Percentiles rank a stretch among this genome's conserved stretches.
phyloP scores from a whole-genome alignment of 1,140 invertebrate genomes.

The Listronotus bonariensis region DNA sequence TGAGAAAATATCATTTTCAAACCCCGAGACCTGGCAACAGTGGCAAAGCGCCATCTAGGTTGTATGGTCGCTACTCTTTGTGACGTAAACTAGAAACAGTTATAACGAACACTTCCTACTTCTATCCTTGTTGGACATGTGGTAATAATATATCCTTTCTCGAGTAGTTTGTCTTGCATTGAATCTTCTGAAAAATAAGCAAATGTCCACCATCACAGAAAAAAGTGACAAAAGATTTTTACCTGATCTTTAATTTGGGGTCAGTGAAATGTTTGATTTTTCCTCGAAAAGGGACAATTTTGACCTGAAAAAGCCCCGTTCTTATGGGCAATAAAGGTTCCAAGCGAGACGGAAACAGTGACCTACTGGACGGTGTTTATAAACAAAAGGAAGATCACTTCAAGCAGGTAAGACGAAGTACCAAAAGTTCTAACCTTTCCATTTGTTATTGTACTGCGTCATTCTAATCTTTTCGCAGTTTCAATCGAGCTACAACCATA shows the following conservation, averaged over 20 bases:
- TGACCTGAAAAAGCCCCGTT: constrained; percentile 27
- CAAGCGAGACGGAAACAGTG: constrained; percentile 29
- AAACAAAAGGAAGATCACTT: constrained; percentile 40
- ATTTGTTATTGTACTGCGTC: constrained; percentile 43
- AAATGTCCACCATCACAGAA: constrained; percentile 20
- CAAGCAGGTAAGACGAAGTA: constrained; percentile 38
- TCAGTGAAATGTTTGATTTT: constrained; percentile 46
- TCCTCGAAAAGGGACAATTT: constrained; percentile 25
- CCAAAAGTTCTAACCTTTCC: constrained; percentile 33
- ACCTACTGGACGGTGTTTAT: constrained; percentile 40
- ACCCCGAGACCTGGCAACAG: no score
- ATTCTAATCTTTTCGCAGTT: constrained; percentile 34
- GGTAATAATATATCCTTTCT: background rate
- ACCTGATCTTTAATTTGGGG: constrained; percentile 42
- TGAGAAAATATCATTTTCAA: no score
- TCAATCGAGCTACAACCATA: constrained; percentile 24
- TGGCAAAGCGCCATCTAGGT: no score
- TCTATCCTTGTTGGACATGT: background rate
- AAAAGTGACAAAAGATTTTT: constrained; percentile 45
- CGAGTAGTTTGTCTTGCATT: background rate
- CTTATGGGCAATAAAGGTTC: constrained; percentile 48
- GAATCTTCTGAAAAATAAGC: constrained; percentile 17
- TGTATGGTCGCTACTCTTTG: no score
- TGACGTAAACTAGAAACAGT: background rate
- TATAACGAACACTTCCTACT: background rate